A percentile compares a stretch with the other conserved stretches of the same genome.
Evolutionary conservation across 2,888 invertebrate species (phyloP).

Genomic region (Drosophila falleni): DNA sequence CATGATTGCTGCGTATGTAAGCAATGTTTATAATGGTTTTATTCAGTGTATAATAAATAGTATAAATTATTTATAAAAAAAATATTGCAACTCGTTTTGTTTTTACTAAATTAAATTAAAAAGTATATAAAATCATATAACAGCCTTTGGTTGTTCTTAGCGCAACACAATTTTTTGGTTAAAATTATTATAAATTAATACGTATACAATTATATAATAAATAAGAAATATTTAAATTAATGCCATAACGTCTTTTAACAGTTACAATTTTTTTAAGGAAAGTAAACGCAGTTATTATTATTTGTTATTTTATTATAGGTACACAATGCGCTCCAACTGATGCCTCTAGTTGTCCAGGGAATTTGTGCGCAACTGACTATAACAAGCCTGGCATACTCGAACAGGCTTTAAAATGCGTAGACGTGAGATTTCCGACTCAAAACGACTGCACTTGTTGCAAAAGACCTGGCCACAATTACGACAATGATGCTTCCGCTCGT

Average conservation of each 20-base stretch:
- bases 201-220: slow-evolving; percentile 29
- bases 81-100: slow-evolving; percentile 63
- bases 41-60: slow-evolving; percentile 67
- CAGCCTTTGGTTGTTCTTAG: slow-evolving; percentile 69
- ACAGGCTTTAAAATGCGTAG: slow-evolving; percentile 97
- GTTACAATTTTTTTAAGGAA: slow-evolving; percentile 25
- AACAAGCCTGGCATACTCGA: slow-evolving; percentile 97
- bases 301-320: slow-evolving; percentile 32
- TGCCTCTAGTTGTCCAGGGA: slow-evolving; percentile 82
- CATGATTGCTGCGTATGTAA: slow-evolving; percentile 55
- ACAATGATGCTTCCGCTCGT: slow-evolving; percentile 98
- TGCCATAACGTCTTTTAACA: slow-evolving; percentile 56
- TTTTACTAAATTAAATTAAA: slow-evolving; percentile 34
- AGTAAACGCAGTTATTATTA: slow-evolving; percentile 33
- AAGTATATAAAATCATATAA: slow-evolving; percentile 66
- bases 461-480: slow-evolving; percentile 98
- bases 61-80: slow-evolving; percentile 63
- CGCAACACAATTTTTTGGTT: slow-evolving; percentile 60
- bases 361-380: slow-evolving; percentile 87
- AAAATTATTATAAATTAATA: slow-evolving; percentile 46
- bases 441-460: slow-evolving; percentile 98
- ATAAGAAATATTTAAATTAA: slow-evolving; percentile 38
- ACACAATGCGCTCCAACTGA: slow-evolving; percentile 6
- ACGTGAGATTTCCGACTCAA: slow-evolving; percentile 97
- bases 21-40: slow-evolving; percentile 49